Evolutionary conservation across 2,113 vertebrate species (phyloP), one percentile per base, ranked within the genome.

Genomic region (Terrapene triunguis): DNA sequence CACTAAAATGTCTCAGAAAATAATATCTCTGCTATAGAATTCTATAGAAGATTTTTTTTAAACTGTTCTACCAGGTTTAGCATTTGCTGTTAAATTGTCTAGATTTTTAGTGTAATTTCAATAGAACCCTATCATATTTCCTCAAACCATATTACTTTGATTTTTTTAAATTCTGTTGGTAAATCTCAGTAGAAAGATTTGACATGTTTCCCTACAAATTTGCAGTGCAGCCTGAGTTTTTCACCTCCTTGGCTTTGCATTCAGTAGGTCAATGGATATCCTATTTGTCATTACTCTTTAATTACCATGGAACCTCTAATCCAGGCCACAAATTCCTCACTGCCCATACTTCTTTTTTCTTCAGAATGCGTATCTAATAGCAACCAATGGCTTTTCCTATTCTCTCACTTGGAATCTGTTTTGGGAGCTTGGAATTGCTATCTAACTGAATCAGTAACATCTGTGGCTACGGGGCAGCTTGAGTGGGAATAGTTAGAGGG

Each of bases 401-500:
- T 98, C 98, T 98, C 97, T 98, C 98, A 98, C 98, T 98, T 97
- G 97, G 98, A 98, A 97, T 98, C 98, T 97, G 97, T 98, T 98
- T 98, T 97, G 97, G 97, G 98, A 98, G 96, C 96, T 98, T 98
- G 98, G 98, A 98, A 97, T 98, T 98, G 95, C 97, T 98, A 97
- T 98, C 98, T 98, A 94, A 96, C 97, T 98, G 98, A 98, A 99
- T 98, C 97, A 55, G 96, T 97, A 98, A 99, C 98, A 99, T 99
- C 98, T 99, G 99, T 98, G 98, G 97, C 94, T 98, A 87, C 85
- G 4, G 98, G 96, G 96, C 95, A 96, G 96, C 74, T 95, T 72
- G 95, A 97, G 96, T 94, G 96, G 94, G 97, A 98, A 97, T 92
- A 94, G 95, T 95, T 93, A 98, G 97, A 87, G 95, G 91, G 96